Evolutionary conservation across 2,797 vertebrate genomes (phyloP), one percentile per base, ranked within the genome.

Genomic region (Falco cherrug): DNA sequence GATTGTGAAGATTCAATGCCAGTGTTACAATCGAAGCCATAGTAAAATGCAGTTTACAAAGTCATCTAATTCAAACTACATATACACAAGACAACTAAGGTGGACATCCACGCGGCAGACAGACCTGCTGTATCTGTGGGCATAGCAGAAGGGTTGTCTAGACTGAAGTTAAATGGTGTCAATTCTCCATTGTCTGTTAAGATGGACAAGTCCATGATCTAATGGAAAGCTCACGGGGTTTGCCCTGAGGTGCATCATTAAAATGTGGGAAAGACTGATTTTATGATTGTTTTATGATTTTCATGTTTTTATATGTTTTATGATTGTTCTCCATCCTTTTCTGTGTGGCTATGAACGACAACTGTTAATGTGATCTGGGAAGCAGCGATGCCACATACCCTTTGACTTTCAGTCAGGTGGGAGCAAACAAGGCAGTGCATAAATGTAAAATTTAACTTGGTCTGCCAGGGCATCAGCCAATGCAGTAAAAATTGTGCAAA

Each of bases 11-110:
- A 85, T 65, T 89, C 68, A 85, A 28, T 48, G 60, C 31, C 78
- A 82, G 20, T 51, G 33, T 87, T 90, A 67, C 75, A 90, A 96
- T 22, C 87, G 68, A 92, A 87, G 39, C 53, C 84, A 87, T 78
- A 75, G 54, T 71, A 57, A 88, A 92, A 89, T 13, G n/a, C 8
- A 11, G n/a, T 83, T 74, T 87, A 81, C 41, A 21, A 60, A 89
- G 3, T 83, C 50, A 89, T 60, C 84, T 93, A 57, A 89, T 89
- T 85, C 29, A 41, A 87, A 84, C 43, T 18, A 37, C 22, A 89
- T 75, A 54, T 35, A 20, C 4, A 71, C 78, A 71, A 37, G 53
- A 78, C 33, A 68, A 24, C 13, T 29, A 5, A 71, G 70, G 26
- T 35, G 45, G n/a, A 84, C 51, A 57, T 37, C 35, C 18, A 9